These are phyloP conservation scores for Prinia subflava DNA, from an alignment of 2,113 vertebrate genomes.

Conservation along the genomic window DNA sequence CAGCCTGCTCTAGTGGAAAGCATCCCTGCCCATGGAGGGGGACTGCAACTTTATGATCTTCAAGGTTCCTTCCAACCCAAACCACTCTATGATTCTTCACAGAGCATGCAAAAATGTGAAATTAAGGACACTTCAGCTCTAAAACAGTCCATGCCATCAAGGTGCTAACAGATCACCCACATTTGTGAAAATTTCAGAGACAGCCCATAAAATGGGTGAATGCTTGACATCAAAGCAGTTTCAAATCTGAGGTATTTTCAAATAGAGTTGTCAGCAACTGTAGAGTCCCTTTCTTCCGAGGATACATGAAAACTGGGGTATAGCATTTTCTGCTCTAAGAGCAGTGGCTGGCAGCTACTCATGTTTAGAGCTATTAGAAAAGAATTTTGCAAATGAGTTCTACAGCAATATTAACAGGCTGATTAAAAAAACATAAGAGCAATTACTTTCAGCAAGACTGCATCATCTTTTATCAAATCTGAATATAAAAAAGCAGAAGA, in stretches of 20 bases:
- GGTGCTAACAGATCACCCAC: background rate
- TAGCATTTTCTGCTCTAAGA: background rate
- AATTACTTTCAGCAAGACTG: background rate
- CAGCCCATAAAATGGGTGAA: background rate
- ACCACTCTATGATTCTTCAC: background rate
- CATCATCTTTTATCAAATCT: background rate
- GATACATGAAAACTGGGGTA: background rate
- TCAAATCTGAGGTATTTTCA: background rate
- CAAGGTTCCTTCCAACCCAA: background rate
- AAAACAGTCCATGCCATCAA: background rate
- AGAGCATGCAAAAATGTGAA: background rate
- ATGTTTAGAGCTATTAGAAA: background rate
- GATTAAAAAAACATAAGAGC: background rate
- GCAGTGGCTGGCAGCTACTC: background rate
- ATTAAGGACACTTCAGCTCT: background rate
- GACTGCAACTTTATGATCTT: background rate
- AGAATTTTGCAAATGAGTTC: background rate
- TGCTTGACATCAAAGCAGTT: background rate
- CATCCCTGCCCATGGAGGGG: background rate
- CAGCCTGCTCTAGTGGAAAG: background rate
- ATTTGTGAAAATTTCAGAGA: background rate
- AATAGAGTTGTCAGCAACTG: background rate
- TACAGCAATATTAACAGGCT: background rate
- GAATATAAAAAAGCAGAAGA: background rate
- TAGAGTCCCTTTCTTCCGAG: background rate